phyloP scores from a whole-genome alignment of 2,797 vertebrate species.

The Pseudochromis fuscus region DNA sequence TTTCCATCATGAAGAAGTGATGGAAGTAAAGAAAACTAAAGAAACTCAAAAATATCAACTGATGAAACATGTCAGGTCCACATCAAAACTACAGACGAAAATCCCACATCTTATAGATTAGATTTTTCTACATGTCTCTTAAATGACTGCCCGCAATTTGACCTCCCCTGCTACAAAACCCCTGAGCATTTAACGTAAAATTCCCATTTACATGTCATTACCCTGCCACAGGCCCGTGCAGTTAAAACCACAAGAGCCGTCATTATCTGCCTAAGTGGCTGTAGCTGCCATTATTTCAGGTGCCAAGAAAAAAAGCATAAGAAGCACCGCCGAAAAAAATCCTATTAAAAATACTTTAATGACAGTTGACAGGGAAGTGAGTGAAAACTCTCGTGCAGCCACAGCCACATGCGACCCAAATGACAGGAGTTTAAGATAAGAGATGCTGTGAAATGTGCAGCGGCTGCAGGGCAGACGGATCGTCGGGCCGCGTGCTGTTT shows the following conservation, averaged over 20 bases:
- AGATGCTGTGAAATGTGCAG: conserved; percentile 18
- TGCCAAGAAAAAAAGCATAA: conserved; percentile 35
- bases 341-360: conserved; percentile 29
- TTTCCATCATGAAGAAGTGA: background rate
- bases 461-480: conserved; percentile 22
- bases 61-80: too few species aligned
- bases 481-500: background rate
- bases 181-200: background rate
- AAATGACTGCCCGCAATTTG: background rate
- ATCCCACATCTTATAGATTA: too few species aligned
- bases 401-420: conserved; percentile 33
- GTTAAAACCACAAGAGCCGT: conserved; percentile 11
- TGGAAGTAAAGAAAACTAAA: background rate
- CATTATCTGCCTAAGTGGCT: conserved; percentile 40
- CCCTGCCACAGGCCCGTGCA: conserved; percentile 21
- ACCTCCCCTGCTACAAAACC: background rate
- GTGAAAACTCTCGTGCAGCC: conserved; percentile 6
- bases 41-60: background rate
- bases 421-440: background rate
- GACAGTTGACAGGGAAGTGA: conserved; percentile 15
- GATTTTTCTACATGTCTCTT: too few species aligned
- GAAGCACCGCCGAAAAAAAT: conserved; percentile 19
- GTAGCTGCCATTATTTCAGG: conserved; percentile 28
- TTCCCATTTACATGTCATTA: background rate
- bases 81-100: too few species aligned